Conservation (phyloP, 2,113 vertebrate genomes). For the Circaetus gallicus region DNA sequence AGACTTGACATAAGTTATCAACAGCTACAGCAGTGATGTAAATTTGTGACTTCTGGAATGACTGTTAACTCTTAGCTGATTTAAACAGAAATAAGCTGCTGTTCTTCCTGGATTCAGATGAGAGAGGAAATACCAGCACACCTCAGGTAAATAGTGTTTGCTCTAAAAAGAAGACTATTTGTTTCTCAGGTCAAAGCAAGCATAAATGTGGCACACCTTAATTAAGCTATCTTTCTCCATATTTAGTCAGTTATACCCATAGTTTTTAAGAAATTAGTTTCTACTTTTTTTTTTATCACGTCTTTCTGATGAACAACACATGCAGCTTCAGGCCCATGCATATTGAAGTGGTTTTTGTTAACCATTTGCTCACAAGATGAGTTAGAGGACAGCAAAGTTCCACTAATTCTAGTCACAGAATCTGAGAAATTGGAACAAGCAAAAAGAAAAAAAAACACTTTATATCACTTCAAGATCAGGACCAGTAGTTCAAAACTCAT, state of each 20-base stretch:
- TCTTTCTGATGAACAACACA: background rate
- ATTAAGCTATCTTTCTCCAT: background rate
- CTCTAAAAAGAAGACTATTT: background rate
- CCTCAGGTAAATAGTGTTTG: accelerated
- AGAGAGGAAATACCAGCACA: background rate
- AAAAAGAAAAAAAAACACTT: background rate
- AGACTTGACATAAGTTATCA: background rate
- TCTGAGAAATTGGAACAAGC: background rate
- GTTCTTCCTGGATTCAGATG: background rate
- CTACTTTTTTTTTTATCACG: background rate
- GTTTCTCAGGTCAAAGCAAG: background rate
- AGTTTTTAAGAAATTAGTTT: background rate
- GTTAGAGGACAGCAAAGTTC: background rate
- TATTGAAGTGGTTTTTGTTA: background rate
- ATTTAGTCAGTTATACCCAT: background rate
- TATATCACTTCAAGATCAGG: background rate
- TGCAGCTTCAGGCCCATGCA: background rate
- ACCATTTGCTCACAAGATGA: background rate
- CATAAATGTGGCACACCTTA: background rate
- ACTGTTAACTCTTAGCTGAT: background rate
- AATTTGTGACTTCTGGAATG: background rate
- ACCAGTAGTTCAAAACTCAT: background rate
- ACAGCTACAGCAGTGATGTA: background rate
- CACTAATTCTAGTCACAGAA: background rate
- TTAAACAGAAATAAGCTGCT: background rate